These are phyloP conservation scores for Petromus typicus DNA, from an alignment of 2,113 vertebrate genomes.

Conservation along the genomic window DNA sequence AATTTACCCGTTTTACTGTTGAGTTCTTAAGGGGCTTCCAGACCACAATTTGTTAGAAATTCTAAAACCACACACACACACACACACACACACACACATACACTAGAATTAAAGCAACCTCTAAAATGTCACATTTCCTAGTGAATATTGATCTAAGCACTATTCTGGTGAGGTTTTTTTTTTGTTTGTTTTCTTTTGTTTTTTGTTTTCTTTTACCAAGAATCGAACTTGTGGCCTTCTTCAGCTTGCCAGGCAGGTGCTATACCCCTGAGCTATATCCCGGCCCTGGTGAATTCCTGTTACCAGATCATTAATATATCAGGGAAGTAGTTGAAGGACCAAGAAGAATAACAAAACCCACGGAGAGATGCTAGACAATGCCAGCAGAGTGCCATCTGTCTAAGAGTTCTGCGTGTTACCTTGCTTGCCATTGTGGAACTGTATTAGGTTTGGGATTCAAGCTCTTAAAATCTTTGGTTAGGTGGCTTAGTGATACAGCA, in stretches of 20 bases:
- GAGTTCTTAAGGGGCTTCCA: slow-evolving; percentile 61
- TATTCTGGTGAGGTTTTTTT: neutral
- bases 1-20: slow-evolving; percentile 77
- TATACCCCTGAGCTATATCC: no score
- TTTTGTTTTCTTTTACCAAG: neutral
- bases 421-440: neutral
- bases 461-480: neutral
- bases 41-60: slow-evolving; percentile 58
- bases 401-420: neutral
- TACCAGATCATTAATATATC: slow-evolving; percentile 6
- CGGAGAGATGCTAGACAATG: neutral
- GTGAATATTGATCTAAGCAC: slow-evolving; percentile 27
- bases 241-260: no score
- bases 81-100: neutral
- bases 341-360: neutral
- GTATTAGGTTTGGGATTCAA: neutral
- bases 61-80: slow-evolving; percentile 53
- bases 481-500: neutral
- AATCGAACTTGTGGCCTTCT: no score
- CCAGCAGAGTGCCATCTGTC: neutral
- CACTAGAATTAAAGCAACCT: slow-evolving; percentile 32
- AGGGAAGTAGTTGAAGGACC: neutral
- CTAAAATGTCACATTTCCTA: slow-evolving; percentile 12
- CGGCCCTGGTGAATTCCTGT: neutral
- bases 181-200: neutral